Base-by-base conservation (phyloP, 1,140 invertebrate species). In the Musca domestica region DNA sequence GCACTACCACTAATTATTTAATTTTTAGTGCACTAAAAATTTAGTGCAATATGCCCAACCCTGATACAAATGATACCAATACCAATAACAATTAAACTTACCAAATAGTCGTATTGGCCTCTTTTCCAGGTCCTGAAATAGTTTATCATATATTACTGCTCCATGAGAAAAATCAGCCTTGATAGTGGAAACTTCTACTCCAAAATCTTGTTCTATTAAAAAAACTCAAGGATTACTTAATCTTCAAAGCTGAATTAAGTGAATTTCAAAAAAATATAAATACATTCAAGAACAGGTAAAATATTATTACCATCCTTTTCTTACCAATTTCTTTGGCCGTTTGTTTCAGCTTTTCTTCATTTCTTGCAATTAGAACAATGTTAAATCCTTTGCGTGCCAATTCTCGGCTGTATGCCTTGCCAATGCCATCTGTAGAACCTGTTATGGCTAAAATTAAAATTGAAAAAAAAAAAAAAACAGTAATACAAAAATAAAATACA, bases 401-500 rank as follows among this genome's bases (percentile, higher is more conserved):
- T 81, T 95, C 91, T 72, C 87, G 82, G 17, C 94, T 92, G 81
- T 96, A 97, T 27, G 92, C 90, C 83, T 91, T 93, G 14, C 95
- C 95, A 75, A 97, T 96, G 4, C 95, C 95, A 83, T 96, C 94
- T n/a, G 94, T 96, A 48, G 90, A 90, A n/a, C 95, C 95, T 5
- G 95, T 97, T 14, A 97, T 87, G 66, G 94, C 93, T 94, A 1
- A 23, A 61, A 19, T 9, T 3, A 61, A 30, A 30, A n/a, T 27
- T 30, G 30, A n/a, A 6, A 84, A 82, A 71, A 20, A 47, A 51
- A 46, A 82, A 71, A 20, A 47, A 51, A 46, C 27, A 56, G 19
- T 51, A 20, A 49, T 49, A 5, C 5, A 4, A 2, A 14, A 14
- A 17, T 4, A 48, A 47, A 65, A 1, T 22, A n/a, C n/a, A n/a